Conservation (phyloP, 2,797 vertebrate genomes). For the Cyprinella venusta region DNA sequence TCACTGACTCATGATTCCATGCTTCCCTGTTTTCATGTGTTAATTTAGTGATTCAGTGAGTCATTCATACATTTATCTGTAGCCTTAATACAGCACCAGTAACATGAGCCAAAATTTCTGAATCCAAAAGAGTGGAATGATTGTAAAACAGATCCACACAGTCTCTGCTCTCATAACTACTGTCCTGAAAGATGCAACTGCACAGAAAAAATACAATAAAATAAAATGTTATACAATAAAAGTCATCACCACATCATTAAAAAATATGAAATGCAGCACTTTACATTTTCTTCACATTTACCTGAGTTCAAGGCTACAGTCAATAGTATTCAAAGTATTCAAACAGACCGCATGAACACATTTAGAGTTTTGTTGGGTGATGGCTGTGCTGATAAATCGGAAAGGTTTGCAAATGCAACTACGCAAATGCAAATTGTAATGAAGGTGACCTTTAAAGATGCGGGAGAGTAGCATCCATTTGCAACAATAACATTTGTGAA, state of each 20-base stretch:
- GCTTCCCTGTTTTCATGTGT: background rate
- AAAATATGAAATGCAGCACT: background rate
- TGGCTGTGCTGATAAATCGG: background rate
- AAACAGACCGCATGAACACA: background rate
- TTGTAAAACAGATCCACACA: background rate
- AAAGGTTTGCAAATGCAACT: background rate
- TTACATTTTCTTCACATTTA: background rate
- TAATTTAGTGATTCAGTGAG: background rate
- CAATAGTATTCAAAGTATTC: background rate
- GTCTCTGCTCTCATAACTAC: background rate
- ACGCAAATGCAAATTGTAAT: constrained; percentile 7
- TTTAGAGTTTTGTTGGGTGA: background rate
- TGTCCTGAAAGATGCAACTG: background rate
- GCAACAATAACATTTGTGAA: background rate
- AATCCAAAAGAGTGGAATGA: background rate
- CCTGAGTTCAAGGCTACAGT: background rate
- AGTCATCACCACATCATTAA: background rate
- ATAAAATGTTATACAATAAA: background rate
- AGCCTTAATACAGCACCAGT: background rate
- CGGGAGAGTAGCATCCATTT: background rate
- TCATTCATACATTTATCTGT: background rate
- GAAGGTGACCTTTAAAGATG: background rate
- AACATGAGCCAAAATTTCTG: background rate
- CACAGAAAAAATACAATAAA: background rate
- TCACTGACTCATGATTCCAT: background rate